Evolutionary conservation across 2,888 invertebrate species (phyloP).

Genomic region (Nebria brevicollis): DNA sequence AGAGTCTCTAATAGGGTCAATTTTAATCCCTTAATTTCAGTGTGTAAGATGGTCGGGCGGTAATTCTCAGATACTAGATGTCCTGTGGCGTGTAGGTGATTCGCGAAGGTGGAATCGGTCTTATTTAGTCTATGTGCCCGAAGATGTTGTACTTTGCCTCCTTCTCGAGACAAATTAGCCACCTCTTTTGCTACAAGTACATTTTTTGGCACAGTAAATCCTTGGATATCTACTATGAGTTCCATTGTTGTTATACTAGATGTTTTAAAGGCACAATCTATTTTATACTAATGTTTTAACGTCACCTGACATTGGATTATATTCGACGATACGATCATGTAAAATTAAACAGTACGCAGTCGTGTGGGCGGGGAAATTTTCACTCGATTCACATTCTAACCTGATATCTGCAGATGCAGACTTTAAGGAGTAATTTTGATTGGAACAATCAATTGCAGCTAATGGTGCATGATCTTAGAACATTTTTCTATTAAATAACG

Average conservation of each 20-base stretch:
- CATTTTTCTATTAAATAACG: slow-evolving; percentile 43
- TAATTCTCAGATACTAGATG: too few relatives aligned
- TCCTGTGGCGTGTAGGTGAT: too few relatives aligned
- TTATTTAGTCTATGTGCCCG: too few relatives aligned
- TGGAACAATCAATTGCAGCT: slow-evolving; percentile 53
- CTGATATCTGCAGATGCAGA: slow-evolving; percentile 52
- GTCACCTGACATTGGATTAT: slow-evolving; percentile 50
- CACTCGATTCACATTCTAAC: slow-evolving; percentile 52
- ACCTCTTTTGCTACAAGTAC: neutral
- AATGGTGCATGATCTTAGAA: slow-evolving; percentile 52
- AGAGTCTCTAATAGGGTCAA: too few relatives aligned
- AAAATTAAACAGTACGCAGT: slow-evolving; percentile 52
- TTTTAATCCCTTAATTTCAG: too few relatives aligned
- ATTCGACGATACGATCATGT: slow-evolving; percentile 51
- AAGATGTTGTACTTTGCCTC: too few relatives aligned
- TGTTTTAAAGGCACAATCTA: slow-evolving; percentile 48
- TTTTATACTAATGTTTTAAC: slow-evolving; percentile 48
- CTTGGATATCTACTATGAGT: neutral
- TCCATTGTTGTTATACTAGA: slow-evolving; percentile 39
- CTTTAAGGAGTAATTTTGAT: slow-evolving; percentile 53
- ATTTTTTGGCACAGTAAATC: neutral
- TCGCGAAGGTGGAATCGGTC: too few relatives aligned
- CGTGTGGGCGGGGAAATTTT: slow-evolving; percentile 51
- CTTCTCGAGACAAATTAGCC: neutral
- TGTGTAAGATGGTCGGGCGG: too few relatives aligned